Conservation (phyloP, 2,113 vertebrate genomes). For the Boleophthalmus pectinirostris region DNA sequence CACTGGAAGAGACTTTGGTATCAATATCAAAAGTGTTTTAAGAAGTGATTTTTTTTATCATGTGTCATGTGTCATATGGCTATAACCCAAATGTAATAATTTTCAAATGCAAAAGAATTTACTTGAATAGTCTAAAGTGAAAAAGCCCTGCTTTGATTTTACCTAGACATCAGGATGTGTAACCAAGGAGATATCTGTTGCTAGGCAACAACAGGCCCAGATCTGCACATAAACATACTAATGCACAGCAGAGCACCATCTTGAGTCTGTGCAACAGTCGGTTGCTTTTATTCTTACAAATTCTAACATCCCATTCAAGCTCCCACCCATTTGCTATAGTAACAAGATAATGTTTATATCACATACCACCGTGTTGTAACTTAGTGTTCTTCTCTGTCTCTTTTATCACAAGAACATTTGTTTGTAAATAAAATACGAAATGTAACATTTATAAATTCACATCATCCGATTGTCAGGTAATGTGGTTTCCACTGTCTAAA, state of each 20-base stretch:
- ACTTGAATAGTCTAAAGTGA: not conserved
- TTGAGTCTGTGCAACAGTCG: constrained; percentile 42
- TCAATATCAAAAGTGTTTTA: too few relatives aligned
- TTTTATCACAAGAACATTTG: constrained; percentile 79
- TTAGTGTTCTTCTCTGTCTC: constrained; percentile 87
- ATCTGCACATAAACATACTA: constrained; percentile 61
- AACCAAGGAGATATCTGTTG: constrained; percentile 80
- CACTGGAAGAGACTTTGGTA: too few relatives aligned
- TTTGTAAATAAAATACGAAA: too few relatives aligned
- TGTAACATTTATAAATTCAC: too few relatives aligned
- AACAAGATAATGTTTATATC: not conserved
- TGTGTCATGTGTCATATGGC: not conserved
- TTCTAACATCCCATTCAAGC: constrained; percentile 19
- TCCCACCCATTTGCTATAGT: not conserved
- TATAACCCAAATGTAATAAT: not conserved
- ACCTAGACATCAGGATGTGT: constrained; percentile 68
- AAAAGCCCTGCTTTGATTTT: constrained; percentile 46
- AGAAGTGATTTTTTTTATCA: too few relatives aligned
- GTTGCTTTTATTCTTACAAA: constrained; percentile 30
- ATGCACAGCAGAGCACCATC: constrained; percentile 45
- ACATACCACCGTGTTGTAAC: constrained; percentile 95
- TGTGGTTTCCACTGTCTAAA: too few relatives aligned
- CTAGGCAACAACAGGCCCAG: constrained; percentile 76
- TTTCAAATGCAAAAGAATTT: not conserved
- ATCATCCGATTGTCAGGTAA: too few relatives aligned